Evolutionary conservation across 2,888 invertebrate species (phyloP).

Genomic region (Argynnis bischoffii): DNA sequence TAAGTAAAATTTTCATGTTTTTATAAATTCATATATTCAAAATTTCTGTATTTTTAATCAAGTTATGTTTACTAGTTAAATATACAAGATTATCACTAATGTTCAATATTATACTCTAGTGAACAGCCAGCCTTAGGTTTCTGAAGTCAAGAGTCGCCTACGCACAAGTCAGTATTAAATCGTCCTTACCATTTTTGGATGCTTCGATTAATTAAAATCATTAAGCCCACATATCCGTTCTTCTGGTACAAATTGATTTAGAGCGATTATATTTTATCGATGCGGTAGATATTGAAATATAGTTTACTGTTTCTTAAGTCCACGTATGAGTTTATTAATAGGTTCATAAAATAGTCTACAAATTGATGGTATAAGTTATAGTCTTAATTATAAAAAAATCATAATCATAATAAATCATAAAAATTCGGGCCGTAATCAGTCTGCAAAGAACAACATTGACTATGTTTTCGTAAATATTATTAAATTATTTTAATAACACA

Average conservation of each 20-base stretch:
- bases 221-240: conserved; percentile 6
- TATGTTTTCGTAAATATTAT: neutral
- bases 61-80: too few relatives aligned
- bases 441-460: too few relatives aligned
- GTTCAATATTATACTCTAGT: neutral
- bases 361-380: too few relatives aligned
- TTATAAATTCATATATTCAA: too few relatives aligned
- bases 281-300: conserved; percentile 1
- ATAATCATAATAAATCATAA: too few relatives aligned
- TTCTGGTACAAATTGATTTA: conserved; percentile 19
- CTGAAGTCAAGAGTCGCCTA: conserved; percentile 8
- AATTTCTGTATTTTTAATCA: too few relatives aligned
- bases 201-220: conserved; percentile 20
- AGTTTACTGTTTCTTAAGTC: neutral
- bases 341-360: neutral
- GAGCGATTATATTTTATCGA: conserved; percentile 10
- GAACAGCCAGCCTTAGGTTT: conserved; percentile 5
- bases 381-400: too few relatives aligned
- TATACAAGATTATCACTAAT: too few relatives aligned
- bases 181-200: conserved; percentile 12
- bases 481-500: neutral
- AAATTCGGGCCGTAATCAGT: too few relatives aligned
- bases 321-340: neutral
- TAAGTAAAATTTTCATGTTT: too few relatives aligned
- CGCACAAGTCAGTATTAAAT: conserved; percentile 9